phyloP scores from a whole-genome alignment of 2,888 invertebrate species.

The Ophion costatus region DNA sequence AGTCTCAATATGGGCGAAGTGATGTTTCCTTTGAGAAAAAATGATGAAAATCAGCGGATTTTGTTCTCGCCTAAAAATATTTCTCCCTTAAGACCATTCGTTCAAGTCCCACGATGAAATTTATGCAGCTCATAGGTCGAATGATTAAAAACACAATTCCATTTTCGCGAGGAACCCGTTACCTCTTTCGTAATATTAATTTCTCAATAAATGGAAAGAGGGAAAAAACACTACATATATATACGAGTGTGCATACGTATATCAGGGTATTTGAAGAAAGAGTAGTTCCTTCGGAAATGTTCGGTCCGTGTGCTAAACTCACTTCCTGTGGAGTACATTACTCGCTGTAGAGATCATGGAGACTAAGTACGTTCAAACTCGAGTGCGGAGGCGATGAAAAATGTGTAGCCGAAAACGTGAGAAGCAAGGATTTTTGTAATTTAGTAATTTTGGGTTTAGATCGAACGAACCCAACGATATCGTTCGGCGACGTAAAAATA shows the following conservation, averaged over 20 bases:
- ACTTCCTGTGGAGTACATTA: too few relatives aligned
- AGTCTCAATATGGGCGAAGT: too few relatives aligned
- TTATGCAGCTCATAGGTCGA: conserved; percentile 37
- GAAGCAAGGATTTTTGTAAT: too few relatives aligned
- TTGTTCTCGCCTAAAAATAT: too few relatives aligned
- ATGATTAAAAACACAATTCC: conserved; percentile 27
- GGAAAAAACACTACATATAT: neutral
- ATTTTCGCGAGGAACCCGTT: conserved; percentile 47
- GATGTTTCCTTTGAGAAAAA: too few relatives aligned
- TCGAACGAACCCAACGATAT: neutral
- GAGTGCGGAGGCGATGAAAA: neutral
- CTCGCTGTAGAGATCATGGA: too few relatives aligned
- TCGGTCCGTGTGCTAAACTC: neutral
- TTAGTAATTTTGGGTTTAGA: too few relatives aligned
- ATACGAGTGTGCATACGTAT: neutral
- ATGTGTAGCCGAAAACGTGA: neutral
- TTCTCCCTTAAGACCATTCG: neutral
- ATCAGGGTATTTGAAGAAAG: neutral
- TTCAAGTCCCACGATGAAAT: conserved; percentile 24
- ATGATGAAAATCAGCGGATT: too few relatives aligned
- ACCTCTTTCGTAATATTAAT: conserved; percentile 40
- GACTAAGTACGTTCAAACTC: too few relatives aligned
- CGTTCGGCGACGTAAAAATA: neutral
- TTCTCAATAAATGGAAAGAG: conserved; percentile 28
- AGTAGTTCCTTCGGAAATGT: neutral